Conservation (phyloP, 2,797 vertebrate species). For the Acropternis orthonyx region DNA sequence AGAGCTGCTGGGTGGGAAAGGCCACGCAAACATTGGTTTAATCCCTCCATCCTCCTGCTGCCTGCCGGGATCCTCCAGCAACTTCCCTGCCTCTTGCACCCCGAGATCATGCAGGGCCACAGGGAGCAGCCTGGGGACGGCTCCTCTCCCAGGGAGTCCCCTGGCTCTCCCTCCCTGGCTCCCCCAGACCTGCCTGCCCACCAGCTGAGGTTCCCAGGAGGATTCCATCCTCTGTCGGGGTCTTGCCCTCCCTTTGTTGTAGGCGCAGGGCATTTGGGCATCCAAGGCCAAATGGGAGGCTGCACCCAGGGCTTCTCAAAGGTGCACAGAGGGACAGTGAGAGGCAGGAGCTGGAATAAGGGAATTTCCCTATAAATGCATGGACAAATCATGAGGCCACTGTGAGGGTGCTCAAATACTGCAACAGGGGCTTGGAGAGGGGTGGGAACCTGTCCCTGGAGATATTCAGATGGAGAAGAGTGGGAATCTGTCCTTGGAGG, state of each 20-base stretch:
- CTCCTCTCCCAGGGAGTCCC: not conserved
- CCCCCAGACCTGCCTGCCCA: not conserved
- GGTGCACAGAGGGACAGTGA: not conserved
- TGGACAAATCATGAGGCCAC: not conserved
- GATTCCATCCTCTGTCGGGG: not conserved
- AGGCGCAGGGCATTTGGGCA: not conserved
- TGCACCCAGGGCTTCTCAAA: accelerated
- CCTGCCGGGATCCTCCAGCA: not conserved
- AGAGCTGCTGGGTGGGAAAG: constrained; percentile 42
- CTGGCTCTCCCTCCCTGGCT: not conserved
- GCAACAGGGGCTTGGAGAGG: not conserved
- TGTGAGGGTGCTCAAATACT: not conserved
- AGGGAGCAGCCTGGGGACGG: not conserved
- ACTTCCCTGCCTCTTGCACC: not conserved
- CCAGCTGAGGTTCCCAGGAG: not conserved
- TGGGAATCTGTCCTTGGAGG: not conserved
- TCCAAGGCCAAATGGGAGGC: not conserved
- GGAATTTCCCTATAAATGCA: not conserved
- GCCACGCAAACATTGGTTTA: constrained; percentile 42
- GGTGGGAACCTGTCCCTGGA: not conserved
- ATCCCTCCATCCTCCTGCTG: not conserved
- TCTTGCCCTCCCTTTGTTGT: not conserved
- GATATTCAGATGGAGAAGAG: not conserved
- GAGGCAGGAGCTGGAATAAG: not conserved
- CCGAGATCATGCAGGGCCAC: not conserved